Base-by-base conservation (phyloP, 2,888 invertebrate genomes). In the Apamea monoglypha region DNA sequence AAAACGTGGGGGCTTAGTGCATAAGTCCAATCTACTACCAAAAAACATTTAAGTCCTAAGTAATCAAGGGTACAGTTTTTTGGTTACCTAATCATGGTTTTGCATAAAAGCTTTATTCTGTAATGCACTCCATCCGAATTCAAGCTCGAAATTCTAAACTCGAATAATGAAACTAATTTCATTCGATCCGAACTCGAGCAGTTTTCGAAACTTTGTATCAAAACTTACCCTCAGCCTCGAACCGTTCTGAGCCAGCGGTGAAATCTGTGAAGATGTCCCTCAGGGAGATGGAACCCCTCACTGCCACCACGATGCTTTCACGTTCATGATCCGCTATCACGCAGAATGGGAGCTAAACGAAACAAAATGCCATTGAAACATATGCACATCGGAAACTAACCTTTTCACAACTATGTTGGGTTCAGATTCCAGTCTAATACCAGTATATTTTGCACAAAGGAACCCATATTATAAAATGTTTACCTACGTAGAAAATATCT, bases 221-320 rank as follows among this genome's bases (percentile, higher is more conserved):
- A 72, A 44, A 74, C 87, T 92, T 92, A 97, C 97, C 97, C 87
- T 98, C 98, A 29, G 98, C 98, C 83, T 98, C 98, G 90, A 99
- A 98, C 76, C 97, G 97, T 87, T 98, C 98, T 0, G 98, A 98
- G 66, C 98, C 98, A 0, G 98, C 98, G 0, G 98, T 98, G 90
- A 99, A 97, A 93, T 99, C 99, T 0, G 98, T 99, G 92, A 99
- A 98, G 74, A 99, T 97, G 94, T 99, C 99, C 88, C 98, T 97
- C 29, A 98, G 94, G 0, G 99, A 99, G 86, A 99, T 97, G 2
- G 99, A 98, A 4, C 99, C 99, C 78, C 99, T 97, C 76, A 99
- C 98, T 6, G 98, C 98, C 53, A 99, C 97, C 66, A 99, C 98
- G 79, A 99, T 98, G 88, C 98, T 98, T 85, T 98, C 97, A 0